A percentile compares a stretch with the other conserved stretches of the same genome.
Conservation (phyloP, 2,113 vertebrate species). For the Struthidea cinerea region DNA sequence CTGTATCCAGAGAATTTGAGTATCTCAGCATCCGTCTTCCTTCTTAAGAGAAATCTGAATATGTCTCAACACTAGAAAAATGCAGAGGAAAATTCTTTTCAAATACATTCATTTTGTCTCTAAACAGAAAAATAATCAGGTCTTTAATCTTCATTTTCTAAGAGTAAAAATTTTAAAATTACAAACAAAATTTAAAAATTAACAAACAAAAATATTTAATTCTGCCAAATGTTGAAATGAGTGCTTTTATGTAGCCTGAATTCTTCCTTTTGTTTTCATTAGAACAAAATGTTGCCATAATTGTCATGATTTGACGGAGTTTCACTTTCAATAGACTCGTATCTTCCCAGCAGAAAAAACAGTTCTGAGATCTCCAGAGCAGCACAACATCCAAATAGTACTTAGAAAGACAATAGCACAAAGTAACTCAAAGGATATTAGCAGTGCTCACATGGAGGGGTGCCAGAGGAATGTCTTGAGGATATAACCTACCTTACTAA, state of each 20-base stretch:
- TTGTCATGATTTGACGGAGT: not conserved
- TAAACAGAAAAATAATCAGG: not conserved
- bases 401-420: not conserved
- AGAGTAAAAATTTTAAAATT: not conserved
- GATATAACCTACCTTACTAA: not conserved
- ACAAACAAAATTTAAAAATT: not conserved
- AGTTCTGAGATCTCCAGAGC: not conserved
- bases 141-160: not conserved
- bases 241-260: not conserved
- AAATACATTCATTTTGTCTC: not conserved
- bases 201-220: not conserved
- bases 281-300: not conserved
- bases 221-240: not conserved
- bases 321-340: not conserved
- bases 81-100: not conserved
- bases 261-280: not conserved
- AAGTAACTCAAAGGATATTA: not conserved
- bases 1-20: not conserved
- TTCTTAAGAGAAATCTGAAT: not conserved
- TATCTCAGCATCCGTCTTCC: not conserved
- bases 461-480: not conserved
- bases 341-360: not conserved
- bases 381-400: not conserved
- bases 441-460: not conserved
- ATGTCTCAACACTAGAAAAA: not conserved